Evolutionary conservation across 2,888 invertebrate species (phyloP), one percentile per base, ranked within the genome.

Genomic region (Heterodera filipjevi): DNA sequence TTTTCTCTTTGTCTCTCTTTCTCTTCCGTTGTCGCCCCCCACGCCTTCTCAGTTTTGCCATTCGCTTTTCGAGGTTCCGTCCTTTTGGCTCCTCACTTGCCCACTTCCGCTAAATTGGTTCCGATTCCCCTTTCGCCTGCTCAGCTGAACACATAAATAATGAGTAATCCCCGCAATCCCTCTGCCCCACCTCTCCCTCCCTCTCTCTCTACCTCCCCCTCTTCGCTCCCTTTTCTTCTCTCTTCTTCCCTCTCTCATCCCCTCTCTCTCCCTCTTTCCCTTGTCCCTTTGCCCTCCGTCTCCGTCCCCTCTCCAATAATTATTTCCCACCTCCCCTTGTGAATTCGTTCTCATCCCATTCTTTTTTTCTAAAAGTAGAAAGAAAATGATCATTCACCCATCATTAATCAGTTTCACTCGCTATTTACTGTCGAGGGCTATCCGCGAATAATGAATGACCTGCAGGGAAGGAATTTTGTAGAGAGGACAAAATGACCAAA

Each of bases 51-150:
- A 12, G 39, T 39, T 39, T 39, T 49, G 2, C 49, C 49, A 49
- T 49, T 49, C 49, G 49, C 3, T 19, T 49, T 16, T 49, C 53
- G 22, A 27, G 2, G 49, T 49, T 49, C 53, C 59, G n/a, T 59
- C 59, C 59, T 27, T n/a, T 59, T 59, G 5, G 27, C 8, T 59
- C 59, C 27, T 59, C 59, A 59, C n/a, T 59, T n/a, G 68, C 32
- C 33, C 68, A 12, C 68, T 68, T 68, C 68, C 68, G 68, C 68
- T 68, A 68, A 68, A 68, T 68, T 68, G 32, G 68, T 68, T 68
- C 68, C 68, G 68, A 68, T 68, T 30, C 33, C 10, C 10, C 27
- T 27, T 22, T 27, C 59, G 59, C 59, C 27, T 59, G 59, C 59
- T 59, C 59, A 27, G 59, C 59, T 59, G 59, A 32, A 68, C 32